A percentile compares a stretch with the other conserved stretches of the same genome.
These are phyloP conservation scores for Phaenicophaeus curvirostris DNA, from an alignment of 2,797 vertebrate genomes.

Conservation along the genomic window DNA sequence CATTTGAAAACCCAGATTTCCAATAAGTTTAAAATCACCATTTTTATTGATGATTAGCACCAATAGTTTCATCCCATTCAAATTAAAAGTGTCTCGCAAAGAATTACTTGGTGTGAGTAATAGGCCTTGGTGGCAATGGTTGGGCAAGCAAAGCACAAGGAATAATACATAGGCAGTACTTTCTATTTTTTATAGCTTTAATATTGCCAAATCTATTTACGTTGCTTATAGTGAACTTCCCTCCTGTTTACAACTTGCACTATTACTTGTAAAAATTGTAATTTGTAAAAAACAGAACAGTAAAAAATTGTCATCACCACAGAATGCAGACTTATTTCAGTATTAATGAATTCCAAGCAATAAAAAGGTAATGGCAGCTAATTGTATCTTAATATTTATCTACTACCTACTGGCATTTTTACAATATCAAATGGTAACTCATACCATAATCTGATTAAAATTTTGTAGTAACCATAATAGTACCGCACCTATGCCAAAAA, in stretches of 20 bases:
- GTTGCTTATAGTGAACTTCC: not conserved
- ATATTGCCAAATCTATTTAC: not conserved
- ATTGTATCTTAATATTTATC: slow-evolving; percentile 37
- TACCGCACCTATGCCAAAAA: slow-evolving; percentile 51
- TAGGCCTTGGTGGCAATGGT: not conserved
- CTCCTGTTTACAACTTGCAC: not conserved
- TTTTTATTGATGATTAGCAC: slow-evolving; percentile 1
- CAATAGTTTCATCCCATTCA: not conserved
- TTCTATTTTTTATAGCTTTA: not conserved
- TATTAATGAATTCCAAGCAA: slow-evolving; percentile 4
- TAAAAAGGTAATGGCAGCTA: not conserved
- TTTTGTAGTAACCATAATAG: slow-evolving; percentile 35
- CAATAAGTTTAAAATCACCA: not conserved
- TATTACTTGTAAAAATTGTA: not conserved
- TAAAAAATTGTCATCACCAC: not conserved
- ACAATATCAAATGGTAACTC: slow-evolving; percentile 37
- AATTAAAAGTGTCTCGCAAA: not conserved
- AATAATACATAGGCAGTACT: not conserved
- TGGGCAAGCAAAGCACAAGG: not conserved
- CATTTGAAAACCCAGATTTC: slow-evolving; percentile 33
- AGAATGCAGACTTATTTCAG: not conserved
- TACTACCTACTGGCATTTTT: slow-evolving; percentile 40
- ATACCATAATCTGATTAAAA: slow-evolving; percentile 33
- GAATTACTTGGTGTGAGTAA: not conserved
- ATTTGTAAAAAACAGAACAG: not conserved